phyloP scores from a whole-genome alignment of 2,888 invertebrate species.

The Stenichneumon culpator region DNA sequence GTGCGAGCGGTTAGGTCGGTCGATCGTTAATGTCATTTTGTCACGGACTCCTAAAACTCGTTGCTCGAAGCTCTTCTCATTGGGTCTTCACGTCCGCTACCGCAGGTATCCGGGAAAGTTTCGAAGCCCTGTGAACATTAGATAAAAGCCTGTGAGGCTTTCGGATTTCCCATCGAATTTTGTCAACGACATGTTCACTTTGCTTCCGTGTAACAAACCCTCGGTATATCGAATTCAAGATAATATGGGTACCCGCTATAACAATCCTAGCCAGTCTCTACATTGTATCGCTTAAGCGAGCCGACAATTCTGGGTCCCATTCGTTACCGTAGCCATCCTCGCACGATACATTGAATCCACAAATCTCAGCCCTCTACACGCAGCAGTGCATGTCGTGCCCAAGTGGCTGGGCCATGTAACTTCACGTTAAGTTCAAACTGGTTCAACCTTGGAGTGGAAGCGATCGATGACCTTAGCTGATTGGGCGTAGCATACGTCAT shows the following conservation, averaged over 20 bases:
- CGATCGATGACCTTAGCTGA: constrained; percentile 64
- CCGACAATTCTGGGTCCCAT: constrained; percentile 29
- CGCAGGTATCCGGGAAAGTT: background rate
- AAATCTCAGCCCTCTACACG: constrained; percentile 42
- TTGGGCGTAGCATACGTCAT: constrained; percentile 54
- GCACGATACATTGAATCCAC: constrained; percentile 26
- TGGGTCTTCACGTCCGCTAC: background rate
- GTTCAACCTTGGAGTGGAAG: constrained; percentile 56
- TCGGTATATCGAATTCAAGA: background rate
- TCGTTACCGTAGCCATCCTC: constrained; percentile 33
- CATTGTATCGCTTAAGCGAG: background rate
- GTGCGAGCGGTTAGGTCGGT: constrained; percentile 42
- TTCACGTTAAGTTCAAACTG: constrained; percentile 52
- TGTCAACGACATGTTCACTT: background rate
- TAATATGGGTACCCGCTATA: background rate
- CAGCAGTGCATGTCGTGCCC: constrained; percentile 31
- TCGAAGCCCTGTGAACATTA: background rate
- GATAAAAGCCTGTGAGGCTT: background rate
- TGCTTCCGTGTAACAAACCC: background rate
- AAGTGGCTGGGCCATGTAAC: constrained; percentile 30
- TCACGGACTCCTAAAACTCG: constrained; percentile 47
- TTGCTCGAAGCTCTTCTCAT: constrained; percentile 25
- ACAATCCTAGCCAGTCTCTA: background rate
- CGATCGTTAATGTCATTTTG: constrained; percentile 57
- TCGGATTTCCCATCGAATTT: background rate